Evolutionary conservation across 2,888 invertebrate genomes (phyloP).

Genomic region (Macropis europaea): DNA sequence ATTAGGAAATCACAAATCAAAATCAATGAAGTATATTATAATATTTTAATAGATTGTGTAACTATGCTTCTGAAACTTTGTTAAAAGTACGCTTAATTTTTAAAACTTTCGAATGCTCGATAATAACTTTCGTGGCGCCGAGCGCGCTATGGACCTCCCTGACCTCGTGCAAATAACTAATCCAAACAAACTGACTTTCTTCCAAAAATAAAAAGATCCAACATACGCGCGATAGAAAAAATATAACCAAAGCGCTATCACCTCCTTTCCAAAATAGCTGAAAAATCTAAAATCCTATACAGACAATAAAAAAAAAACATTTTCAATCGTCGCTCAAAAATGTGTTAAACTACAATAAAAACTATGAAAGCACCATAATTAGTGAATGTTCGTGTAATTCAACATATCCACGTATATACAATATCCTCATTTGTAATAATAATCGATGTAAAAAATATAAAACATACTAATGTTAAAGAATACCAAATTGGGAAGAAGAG

Average conservation of each 20-base stretch:
- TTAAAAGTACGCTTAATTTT: no score
- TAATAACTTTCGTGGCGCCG: slow-evolving; percentile 27
- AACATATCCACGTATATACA: no score
- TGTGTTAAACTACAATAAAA: not conserved
- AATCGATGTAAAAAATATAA: no score
- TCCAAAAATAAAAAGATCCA: slow-evolving; percentile 64
- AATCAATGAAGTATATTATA: no score
- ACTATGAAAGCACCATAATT: not conserved
- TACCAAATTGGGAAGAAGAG: no score
- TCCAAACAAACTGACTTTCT: slow-evolving; percentile 71
- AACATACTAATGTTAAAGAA: no score
- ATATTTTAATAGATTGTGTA: no score
- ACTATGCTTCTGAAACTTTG: no score
- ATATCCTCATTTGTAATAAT: no score
- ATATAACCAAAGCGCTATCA: not conserved
- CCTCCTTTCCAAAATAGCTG: not conserved
- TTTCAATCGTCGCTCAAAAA: not conserved
- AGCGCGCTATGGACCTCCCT: slow-evolving; percentile 46
- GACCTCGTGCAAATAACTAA: slow-evolving; percentile 69
- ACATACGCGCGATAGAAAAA: slow-evolving; percentile 7
- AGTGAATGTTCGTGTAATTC: no score
- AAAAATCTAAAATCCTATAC: not conserved
- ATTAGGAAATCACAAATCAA: no score
- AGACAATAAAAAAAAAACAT: not conserved
- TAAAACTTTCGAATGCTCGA: slow-evolving; percentile 18